Evolutionary conservation across 2,113 vertebrate genomes (phyloP).

Genomic region (Nipponia nippon): DNA sequence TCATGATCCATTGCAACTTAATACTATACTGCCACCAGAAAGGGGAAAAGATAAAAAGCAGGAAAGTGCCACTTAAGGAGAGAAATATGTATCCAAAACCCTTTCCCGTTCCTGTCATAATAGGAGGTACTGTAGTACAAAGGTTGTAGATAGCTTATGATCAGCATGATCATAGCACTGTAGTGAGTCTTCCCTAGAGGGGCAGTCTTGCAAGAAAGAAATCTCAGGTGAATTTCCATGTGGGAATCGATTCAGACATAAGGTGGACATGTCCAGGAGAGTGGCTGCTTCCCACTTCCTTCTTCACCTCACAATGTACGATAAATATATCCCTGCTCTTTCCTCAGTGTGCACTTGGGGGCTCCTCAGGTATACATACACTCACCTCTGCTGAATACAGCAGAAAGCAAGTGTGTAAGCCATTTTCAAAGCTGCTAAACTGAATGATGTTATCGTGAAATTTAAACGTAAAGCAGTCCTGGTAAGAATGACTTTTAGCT

Average conservation of each 20-base stretch:
- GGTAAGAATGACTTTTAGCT: not conserved
- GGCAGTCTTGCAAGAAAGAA: not conserved
- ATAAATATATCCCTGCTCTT: not conserved
- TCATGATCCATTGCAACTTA: not conserved
- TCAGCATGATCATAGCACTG: not conserved
- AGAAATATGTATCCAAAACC: rapidly evolving
- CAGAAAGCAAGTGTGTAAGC: not conserved
- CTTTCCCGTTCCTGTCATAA: not conserved
- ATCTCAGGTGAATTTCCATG: not conserved
- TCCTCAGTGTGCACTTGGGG: not conserved
- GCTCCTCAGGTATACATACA: not conserved
- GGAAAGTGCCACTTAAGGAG: not conserved
- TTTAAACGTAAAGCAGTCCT: not conserved
- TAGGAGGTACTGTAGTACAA: not conserved
- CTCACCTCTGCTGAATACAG: not conserved
- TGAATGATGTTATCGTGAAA: not conserved
- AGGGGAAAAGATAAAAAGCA: not conserved
- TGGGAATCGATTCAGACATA: not conserved
- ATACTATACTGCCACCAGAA: not conserved
- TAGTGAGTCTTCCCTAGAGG: not conserved
- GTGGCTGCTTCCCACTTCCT: not conserved
- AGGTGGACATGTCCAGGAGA: not conserved
- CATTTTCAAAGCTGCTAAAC: not conserved
- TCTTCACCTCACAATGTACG: not conserved
- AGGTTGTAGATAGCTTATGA: not conserved